Percentiles rank a stretch among this genome's conserved stretches.
Conservation (phyloP, 2,888 invertebrate species). For the Epirrhoe alternata region DNA sequence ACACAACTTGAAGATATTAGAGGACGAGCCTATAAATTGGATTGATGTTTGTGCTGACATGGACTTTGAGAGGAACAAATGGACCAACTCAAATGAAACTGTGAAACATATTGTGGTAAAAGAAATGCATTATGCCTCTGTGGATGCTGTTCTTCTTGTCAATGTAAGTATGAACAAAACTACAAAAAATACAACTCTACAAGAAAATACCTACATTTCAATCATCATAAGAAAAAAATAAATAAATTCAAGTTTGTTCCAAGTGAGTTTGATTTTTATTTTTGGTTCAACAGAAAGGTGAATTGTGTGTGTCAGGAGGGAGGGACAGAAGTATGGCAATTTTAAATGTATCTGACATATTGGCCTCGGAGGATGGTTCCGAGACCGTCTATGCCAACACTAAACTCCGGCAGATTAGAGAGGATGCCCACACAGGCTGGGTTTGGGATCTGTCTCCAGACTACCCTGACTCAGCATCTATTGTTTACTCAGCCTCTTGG, state of each 20-base stretch:
- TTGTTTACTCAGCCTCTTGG: constrained; percentile 86
- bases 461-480: constrained; percentile 65
- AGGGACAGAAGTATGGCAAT: constrained; percentile 84
- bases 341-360: constrained; percentile 75
- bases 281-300: constrained; percentile 67
- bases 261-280: background rate
- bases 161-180: constrained; percentile 70
- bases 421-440: constrained; percentile 86
- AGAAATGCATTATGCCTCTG: constrained; percentile 85
- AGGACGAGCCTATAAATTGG: constrained; percentile 80
- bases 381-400: constrained; percentile 56
- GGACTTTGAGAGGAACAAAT: constrained; percentile 83
- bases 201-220: no score
- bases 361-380: constrained; percentile 56
- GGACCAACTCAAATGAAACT: constrained; percentile 77
- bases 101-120: constrained; percentile 79
- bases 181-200: background rate
- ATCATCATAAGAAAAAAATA: no score
- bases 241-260: no score
- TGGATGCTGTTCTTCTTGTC: constrained; percentile 84
- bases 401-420: constrained; percentile 64
- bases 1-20: constrained; percentile 65
- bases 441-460: constrained; percentile 86
- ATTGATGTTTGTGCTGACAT: constrained; percentile 85
- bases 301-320: constrained; percentile 84